These are phyloP conservation scores for Oncorhynchus keta DNA, from an alignment of 2,113 vertebrate species.

Conservation along the genomic window DNA sequence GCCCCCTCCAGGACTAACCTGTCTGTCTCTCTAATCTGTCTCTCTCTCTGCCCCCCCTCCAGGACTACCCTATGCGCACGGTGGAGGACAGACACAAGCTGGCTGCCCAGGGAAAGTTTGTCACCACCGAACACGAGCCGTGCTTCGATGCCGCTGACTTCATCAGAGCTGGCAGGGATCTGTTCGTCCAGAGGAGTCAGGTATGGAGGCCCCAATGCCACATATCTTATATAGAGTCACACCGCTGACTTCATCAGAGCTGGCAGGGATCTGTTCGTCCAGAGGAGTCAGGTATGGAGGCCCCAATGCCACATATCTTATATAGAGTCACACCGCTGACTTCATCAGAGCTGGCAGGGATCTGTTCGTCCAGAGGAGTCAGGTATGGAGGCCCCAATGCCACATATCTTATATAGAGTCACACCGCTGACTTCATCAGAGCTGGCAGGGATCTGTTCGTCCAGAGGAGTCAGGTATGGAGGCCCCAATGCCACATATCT, in stretches of 20 bases:
- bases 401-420: no score
- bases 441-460: conserved; percentile 95
- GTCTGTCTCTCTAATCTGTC: no score
- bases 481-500: no score
- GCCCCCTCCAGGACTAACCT: no score
- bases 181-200: conserved; percentile 98
- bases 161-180: conserved; percentile 93
- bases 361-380: conserved; percentile 96
- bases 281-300: conserved; percentile 90
- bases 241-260: no score
- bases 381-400: conserved; percentile 70
- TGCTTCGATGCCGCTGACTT: conserved; percentile 99
- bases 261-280: conserved; percentile 93
- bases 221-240: no score
- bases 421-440: conserved; percentile 82
- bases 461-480: conserved; percentile 93
- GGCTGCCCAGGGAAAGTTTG: conserved; percentile 94
- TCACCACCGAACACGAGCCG: conserved; percentile 96
- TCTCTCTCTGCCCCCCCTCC: conserved; percentile 1
- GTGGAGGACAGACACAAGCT: conserved; percentile 95
- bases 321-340: no score
- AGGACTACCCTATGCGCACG: conserved; percentile 91
- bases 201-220: conserved; percentile 60
- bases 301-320: no score
- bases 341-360: conserved; percentile 94